Conservation (phyloP, 1,140 invertebrate genomes). For the Tetramorium alpestre region DNA sequence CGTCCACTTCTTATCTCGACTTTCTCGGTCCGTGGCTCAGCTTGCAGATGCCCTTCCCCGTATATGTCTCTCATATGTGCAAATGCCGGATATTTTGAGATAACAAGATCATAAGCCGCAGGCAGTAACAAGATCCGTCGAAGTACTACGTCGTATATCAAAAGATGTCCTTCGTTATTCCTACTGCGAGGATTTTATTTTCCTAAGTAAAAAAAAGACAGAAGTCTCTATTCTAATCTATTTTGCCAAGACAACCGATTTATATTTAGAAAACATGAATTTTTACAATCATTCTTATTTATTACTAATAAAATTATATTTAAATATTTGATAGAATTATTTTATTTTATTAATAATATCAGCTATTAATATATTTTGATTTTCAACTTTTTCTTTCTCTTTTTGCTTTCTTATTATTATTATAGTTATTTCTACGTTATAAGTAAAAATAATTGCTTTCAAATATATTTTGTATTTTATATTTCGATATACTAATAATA, state of each 20-base stretch:
- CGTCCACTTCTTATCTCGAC: conserved; percentile 25
- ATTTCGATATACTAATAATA: not conserved
- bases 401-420: not conserved
- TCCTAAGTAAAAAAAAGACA: conserved; percentile 40
- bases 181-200: conserved; percentile 47
- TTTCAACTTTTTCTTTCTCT: not conserved
- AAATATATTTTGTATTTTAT: not conserved
- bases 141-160: conserved; percentile 60
- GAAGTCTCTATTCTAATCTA: not conserved
- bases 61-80: not conserved
- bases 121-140: conserved; percentile 66
- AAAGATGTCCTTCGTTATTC: conserved; percentile 67
- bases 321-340: conserved; percentile 12
- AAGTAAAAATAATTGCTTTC: not conserved
- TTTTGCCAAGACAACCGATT: not conserved
- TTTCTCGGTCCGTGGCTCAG: not conserved
- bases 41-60: not conserved
- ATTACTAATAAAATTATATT: not conserved
- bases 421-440: not conserved
- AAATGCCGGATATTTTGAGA: conserved; percentile 61
- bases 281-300: not conserved
- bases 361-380: not conserved
- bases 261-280: not conserved
- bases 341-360: not conserved
- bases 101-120: conserved; percentile 69